These are phyloP conservation scores for Sebastes wilsoni DNA, from an alignment of 2,797 vertebrate genomes.

Conservation along the genomic window DNA sequence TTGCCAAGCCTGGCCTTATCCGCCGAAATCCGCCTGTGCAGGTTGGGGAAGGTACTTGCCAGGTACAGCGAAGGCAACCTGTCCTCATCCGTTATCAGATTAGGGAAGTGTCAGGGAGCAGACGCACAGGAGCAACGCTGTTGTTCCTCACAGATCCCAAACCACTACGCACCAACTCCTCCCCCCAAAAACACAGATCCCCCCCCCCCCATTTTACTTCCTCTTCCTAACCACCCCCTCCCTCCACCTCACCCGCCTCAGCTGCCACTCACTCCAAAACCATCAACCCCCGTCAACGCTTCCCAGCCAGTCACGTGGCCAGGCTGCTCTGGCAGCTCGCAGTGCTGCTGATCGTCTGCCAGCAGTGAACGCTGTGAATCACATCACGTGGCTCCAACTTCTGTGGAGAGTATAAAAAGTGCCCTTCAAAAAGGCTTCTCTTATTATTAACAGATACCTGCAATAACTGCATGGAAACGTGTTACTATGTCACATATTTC, in stretches of 20 bases:
- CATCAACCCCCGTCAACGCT: slow-evolving; percentile 44
- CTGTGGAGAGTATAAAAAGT: slow-evolving; percentile 19
- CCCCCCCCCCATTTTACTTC: slow-evolving; percentile 4
- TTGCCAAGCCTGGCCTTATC: slow-evolving; percentile 99
- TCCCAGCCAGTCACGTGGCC: slow-evolving; percentile 58
- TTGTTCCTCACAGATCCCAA: slow-evolving; percentile 77
- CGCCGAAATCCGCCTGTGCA: slow-evolving; percentile 93
- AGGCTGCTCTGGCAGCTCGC: slow-evolving; percentile 55
- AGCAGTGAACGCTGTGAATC: slow-evolving; percentile 44
- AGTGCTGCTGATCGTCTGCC: slow-evolving; percentile 54
- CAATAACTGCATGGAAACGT: not conserved
- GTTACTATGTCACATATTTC: not conserved
- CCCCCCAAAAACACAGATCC: not conserved
- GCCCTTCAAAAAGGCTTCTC: slow-evolving; percentile 12
- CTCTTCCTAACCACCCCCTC: slow-evolving; percentile 11
- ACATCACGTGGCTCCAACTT: slow-evolving; percentile 53
- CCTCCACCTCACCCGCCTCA: slow-evolving; percentile 23
- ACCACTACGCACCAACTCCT: slow-evolving; percentile 45
- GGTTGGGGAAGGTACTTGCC: slow-evolving; percentile 84
- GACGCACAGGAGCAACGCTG: slow-evolving; percentile 85
- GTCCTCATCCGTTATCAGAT: slow-evolving; percentile 99
- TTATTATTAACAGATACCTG: not conserved
- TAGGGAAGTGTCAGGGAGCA: slow-evolving; percentile 93
- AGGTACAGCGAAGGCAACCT: slow-evolving; percentile 92
- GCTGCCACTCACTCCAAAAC: slow-evolving; percentile 71